Evolutionary conservation across 2,113 vertebrate species (phyloP), one percentile per base, ranked within the genome.

Genomic region (Corythaeola cristata): DNA sequence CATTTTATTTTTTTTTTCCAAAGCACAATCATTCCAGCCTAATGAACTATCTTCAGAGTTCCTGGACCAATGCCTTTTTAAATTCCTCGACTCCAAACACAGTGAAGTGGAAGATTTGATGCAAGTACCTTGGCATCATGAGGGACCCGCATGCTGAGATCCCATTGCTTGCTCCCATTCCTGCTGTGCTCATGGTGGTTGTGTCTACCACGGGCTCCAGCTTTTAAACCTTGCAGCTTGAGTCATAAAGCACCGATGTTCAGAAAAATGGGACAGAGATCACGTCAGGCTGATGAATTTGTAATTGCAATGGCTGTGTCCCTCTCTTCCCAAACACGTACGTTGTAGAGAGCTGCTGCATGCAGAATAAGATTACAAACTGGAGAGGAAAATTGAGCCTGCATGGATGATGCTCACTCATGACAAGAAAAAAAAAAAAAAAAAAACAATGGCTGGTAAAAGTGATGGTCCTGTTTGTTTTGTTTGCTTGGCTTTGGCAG

Each of bases 301-400:
- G 85, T 33, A 58, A 11, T 14, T 53, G 12, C 39, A 28, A 2
- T 3, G 15, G 32, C n/a, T 68, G 45, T 28, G 23, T 30, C 39
- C 18, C 19, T 85, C 49, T 27, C 23, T 37, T 81, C 56, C 55
- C 39, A 47, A 10, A 33, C 1, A 39, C 0, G 2, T 1, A 3
- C 30, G 15, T 3, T 28, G 23, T 33, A 53, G 47, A 27, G 33
- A 24, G 33, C 2, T 0, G 0, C 30, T 50, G 13, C 8, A 20
- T 15, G 17, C 17, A 55, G 72, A 58, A 13, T 4, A 20, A 5
- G 21, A 32, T 19, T 14, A 18, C 23, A 66, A 39, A 20, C 6
- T 1, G 5, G 20, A 77, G 37, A 55, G 20, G 45, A 77, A 2
- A 23, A 28, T 15, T 12, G 58, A 63, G 37, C 64, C 55, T 6